phyloP scores from a whole-genome alignment of 2,888 invertebrate species.

The Tetranychus piercei region DNA sequence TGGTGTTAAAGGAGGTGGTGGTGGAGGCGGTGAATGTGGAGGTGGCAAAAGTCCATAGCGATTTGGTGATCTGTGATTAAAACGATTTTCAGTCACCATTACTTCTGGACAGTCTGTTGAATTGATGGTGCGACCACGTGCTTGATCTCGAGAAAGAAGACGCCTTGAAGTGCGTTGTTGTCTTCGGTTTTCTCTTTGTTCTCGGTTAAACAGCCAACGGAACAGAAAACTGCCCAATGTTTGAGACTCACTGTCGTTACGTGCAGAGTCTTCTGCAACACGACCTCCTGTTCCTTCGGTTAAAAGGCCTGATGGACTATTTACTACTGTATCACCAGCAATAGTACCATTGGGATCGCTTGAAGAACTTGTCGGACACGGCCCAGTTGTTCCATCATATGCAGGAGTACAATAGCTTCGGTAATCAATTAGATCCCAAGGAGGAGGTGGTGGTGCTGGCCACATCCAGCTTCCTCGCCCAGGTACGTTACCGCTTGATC shows the following conservation, averaged over 20 bases:
- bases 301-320: neutral
- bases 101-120: neutral
- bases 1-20: neutral
- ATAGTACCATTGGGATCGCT: neutral
- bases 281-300: neutral
- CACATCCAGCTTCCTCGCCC: neutral
- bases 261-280: constrained; percentile 2
- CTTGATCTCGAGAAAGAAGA: neutral
- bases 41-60: neutral
- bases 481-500: neutral
- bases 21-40: neutral
- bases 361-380: neutral
- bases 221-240: neutral
- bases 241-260: neutral
- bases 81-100: neutral
- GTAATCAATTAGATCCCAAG: neutral
- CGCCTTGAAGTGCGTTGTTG: neutral
- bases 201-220: neutral
- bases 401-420: neutral
- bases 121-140: neutral
- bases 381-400: neutral
- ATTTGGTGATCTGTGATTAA: neutral
- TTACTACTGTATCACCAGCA: neutral
- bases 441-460: neutral
- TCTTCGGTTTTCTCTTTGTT: neutral